Base-by-base conservation (phyloP, 2,888 invertebrate genomes). In the Lapara coniferarum region DNA sequence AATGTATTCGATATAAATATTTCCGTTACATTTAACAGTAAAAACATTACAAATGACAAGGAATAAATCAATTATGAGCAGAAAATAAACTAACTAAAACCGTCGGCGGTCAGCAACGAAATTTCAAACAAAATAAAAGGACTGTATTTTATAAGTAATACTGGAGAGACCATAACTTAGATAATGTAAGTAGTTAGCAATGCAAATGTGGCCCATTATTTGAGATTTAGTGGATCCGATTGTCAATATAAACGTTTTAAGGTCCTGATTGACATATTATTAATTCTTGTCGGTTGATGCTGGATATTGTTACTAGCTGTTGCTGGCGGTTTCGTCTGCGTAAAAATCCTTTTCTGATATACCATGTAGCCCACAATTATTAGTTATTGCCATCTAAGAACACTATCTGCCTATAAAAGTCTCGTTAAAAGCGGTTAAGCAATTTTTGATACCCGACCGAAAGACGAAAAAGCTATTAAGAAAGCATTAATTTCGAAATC, bases 161-260 rank as follows among this genome's bases (percentile, higher is more conserved):
- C 52, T 66, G n/a, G 37, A 44, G 37, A 66, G 30, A 57, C 51
- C 58, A 52, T 66, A 57, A 57, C 51, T 69, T 69, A 66, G 51
- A 19, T 55, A 25, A 37, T 37, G 37, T 37, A 37, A 3, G 37
- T 37, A 66, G 51, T 55, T 68, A 44, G 66, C 57, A 69, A 58
- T 69, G 66, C 57, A 69, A 69, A 69, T 66, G 69, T 66, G 37
- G 13, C 49, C 16, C 37, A 52, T 66, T 69, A 57, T 52, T 56
- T 8, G 52, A 25, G 57, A 69, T 66, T 69, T 66, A 69, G 69
- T 66, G 19, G 25, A 49, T 16, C 2, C 16, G 7, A 49, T 63
- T 13, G n/a, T 0, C 19, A 53, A 66, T 55, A 63, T 12, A 69
- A 19, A 44, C 6, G 10, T 37, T 14, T 66, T 55, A 46, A 49